These are phyloP conservation scores for Echiichthys vipera DNA, from an alignment of 2,797 vertebrate genomes.

Conservation along the genomic window DNA sequence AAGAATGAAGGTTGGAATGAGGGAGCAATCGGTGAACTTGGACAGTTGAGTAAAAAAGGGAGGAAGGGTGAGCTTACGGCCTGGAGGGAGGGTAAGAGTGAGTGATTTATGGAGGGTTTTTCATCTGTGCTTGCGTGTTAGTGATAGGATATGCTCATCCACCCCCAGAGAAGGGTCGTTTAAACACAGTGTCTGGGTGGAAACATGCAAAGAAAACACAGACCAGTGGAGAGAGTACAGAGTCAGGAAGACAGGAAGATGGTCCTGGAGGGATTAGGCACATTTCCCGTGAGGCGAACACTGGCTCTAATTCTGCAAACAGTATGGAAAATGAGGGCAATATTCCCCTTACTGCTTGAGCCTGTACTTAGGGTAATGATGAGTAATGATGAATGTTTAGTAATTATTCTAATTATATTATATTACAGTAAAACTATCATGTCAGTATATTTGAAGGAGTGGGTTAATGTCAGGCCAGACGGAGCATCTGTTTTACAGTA, in stretches of 20 bases:
- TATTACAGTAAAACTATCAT: constrained; percentile 22
- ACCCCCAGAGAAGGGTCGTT: neutral
- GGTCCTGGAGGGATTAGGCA: constrained; percentile 40
- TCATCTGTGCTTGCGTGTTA: constrained; percentile 39
- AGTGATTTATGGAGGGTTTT: constrained; percentile 37
- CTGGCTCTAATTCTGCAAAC: constrained; percentile 50
- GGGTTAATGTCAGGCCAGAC: constrained; percentile 18
- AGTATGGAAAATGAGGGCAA: constrained; percentile 60
- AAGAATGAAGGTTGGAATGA: constrained; percentile 13
- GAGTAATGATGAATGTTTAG: constrained; percentile 39
- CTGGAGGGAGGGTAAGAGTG: neutral
- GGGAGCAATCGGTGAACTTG: constrained; percentile 23
- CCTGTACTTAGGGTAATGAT: constrained; percentile 45
- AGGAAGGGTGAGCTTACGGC: constrained; percentile 45
- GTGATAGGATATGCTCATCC: constrained; percentile 26
- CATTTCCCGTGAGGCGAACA: constrained; percentile 27
- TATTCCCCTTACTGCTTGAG: constrained; percentile 19
- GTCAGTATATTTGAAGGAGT: constrained; percentile 19
- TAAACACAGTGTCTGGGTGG: constrained; percentile 40
- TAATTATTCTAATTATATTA: neutral
- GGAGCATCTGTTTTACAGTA: neutral
- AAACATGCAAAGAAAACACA: constrained; percentile 38
- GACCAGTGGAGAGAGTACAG: constrained; percentile 25
- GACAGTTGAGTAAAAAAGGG: constrained; percentile 25
- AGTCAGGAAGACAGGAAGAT: constrained; percentile 23